Evolutionary conservation across 1,140 invertebrate genomes (phyloP), one percentile per base, ranked within the genome.

Genomic region (Eumeta japonica): DNA sequence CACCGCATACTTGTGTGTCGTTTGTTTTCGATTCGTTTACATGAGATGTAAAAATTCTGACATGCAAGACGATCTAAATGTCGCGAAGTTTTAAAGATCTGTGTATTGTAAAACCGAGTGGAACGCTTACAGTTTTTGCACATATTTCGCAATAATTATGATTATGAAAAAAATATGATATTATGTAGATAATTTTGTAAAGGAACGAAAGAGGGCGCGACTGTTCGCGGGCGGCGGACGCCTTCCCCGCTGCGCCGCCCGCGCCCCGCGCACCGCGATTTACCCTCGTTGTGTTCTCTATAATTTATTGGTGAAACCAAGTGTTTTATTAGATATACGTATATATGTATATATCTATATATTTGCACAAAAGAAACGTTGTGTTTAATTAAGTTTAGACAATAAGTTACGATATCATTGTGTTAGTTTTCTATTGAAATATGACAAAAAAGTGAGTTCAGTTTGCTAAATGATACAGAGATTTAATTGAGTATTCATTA

Each of bases 401-500:
- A 74, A 71, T 71, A 74, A 74, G 66, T 74, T 74, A 64, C 55
- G 40, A 70, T 71, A 70, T 74, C 62, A 64, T 70, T 70, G 57
- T 67, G 62, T 68, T 62, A 50, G 10, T 30, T 74, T 71, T 71
- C 41, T 67, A 66, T 67, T 51, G n/a, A n/a, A 70, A 46, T 68
- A 70, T 70, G 66, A 74, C 68, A 71, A 71, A 71, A 53, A 74
- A 74, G 70, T 74, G 70, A 72, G 62, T 72, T 72, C 64, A 75
- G 68, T 76, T 75, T 73, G 71, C 75, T 75, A 67, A 75, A 75
- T 75, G 65, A 75, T n/a, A n/a, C 73, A 76, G 68, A 75, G 65
- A 62, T 76, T 77, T 73, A 75, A 75, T 77, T 76, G 72, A 76
- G 61, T 76, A 74, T 75, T 71, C 76, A 77, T 75, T 77, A 75